Evolutionary conservation across 2,797 vertebrate species (phyloP).

Genomic region (Pangasius mekongensis): DNA sequence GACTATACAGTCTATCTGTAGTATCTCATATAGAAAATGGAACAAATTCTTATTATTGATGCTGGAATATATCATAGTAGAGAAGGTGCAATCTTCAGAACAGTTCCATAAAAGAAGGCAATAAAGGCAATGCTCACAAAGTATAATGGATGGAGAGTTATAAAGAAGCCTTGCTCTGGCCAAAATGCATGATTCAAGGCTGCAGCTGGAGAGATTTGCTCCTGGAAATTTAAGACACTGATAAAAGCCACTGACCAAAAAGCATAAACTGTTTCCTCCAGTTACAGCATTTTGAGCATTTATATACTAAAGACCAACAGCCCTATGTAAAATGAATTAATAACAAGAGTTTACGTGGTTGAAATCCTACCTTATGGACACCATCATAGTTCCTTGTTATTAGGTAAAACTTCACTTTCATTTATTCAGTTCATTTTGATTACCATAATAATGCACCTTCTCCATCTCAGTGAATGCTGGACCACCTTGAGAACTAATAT

Average conservation of each 20-base stretch:
- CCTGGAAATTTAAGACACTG: conserved; percentile 16
- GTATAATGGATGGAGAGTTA: conserved; percentile 51
- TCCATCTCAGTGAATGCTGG: not conserved
- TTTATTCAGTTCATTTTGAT: not conserved
- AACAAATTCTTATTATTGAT: conserved; percentile 43
- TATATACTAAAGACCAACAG: not conserved
- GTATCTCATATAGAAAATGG: conserved; percentile 30
- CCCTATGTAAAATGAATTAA: not conserved
- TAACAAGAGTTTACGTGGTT: not conserved
- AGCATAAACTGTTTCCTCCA: not conserved
- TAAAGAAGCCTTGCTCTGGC: conserved; percentile 41
- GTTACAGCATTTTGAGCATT: not conserved
- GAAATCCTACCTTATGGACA: not conserved
- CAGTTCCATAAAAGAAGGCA: conserved; percentile 48
- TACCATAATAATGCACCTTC: not conserved
- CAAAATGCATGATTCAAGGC: conserved; percentile 41
- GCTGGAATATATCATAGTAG: conserved; percentile 37
- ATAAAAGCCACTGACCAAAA: conserved; percentile 22
- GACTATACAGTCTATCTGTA: conserved; percentile 10
- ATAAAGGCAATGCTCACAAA: conserved; percentile 53
- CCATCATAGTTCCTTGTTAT: not conserved
- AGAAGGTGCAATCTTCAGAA: conserved; percentile 41
- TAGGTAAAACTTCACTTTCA: not conserved
- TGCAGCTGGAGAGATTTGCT: conserved; percentile 9
- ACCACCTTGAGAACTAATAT: not conserved